Conservation (phyloP, 2,888 invertebrate genomes). For the Drosophila sordidula region DNA sequence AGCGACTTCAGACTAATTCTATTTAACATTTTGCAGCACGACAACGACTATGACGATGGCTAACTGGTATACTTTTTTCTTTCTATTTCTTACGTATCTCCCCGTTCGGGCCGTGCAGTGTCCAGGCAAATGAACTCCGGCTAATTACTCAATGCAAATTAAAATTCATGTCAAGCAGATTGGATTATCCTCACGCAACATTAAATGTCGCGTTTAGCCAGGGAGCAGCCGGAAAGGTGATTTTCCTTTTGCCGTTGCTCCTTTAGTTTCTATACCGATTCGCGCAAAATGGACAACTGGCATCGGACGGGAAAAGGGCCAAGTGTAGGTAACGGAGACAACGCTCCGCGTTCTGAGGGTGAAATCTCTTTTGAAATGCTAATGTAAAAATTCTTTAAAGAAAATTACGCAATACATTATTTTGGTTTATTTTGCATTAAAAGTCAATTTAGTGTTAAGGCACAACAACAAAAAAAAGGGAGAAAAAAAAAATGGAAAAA, state of each 20-base stretch:
- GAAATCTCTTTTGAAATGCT: conserved; percentile 81
- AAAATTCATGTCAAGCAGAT: conserved; percentile 82
- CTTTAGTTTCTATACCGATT: conserved; percentile 22
- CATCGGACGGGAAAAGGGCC: conserved; percentile 49
- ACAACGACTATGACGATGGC: conserved; percentile 38
- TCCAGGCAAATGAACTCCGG: conserved; percentile 70
- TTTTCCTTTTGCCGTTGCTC: conserved; percentile 27
- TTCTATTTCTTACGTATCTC: conserved; percentile 17
- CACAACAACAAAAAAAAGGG: conserved; percentile 31
- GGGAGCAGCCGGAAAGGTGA: conserved; percentile 59
- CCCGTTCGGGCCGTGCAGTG: conserved; percentile 18
- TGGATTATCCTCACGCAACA: conserved; percentile 82
- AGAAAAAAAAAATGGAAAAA: conserved; percentile 27
- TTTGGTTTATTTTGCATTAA: conserved; percentile 82
- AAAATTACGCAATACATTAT: conserved; percentile 82
- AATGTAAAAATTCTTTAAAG: conserved; percentile 81
- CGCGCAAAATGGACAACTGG: conserved; percentile 58
- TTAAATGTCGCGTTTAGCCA: conserved; percentile 77
- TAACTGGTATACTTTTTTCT: conserved; percentile 32
- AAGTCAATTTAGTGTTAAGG: conserved; percentile 82
- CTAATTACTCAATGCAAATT: conserved; percentile 83
- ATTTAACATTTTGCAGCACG: conserved; percentile 71
- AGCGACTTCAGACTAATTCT: conserved; percentile 57
- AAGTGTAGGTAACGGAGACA: conserved; percentile 26
- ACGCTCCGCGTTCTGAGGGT: conserved; percentile 24